These are phyloP conservation scores for Meta bourneti DNA, from an alignment of 2,888 invertebrate species.

Conservation along the genomic window DNA sequence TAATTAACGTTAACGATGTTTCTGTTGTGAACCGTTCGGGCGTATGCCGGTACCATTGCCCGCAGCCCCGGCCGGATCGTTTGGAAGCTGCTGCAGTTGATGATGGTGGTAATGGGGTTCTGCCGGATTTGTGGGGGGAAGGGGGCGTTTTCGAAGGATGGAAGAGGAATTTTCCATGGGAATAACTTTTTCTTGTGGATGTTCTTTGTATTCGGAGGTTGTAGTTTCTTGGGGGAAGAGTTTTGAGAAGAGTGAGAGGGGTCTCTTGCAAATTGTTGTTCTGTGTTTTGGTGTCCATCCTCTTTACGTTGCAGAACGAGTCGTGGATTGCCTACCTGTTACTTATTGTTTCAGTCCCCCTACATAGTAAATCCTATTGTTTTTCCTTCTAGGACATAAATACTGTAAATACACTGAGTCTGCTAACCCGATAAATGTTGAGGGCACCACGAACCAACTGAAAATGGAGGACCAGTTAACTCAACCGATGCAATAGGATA, in stretches of 20 bases:
- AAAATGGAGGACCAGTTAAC: no score
- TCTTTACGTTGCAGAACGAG: no score
- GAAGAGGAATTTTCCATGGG: background rate
- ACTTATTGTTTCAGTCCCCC: no score
- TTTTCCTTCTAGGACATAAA: no score
- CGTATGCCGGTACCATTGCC: slow-evolving; percentile 11
- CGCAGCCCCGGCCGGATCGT: slow-evolving; percentile 13
- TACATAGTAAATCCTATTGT: no score
- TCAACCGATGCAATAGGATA: no score
- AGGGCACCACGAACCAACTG: no score
- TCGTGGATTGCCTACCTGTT: no score
- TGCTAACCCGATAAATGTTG: no score
- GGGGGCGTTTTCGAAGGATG: background rate
- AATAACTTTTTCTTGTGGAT: background rate
- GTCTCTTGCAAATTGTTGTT: background rate
- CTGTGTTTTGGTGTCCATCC: no score
- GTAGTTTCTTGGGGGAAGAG: background rate
- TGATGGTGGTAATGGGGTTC: slow-evolving; percentile 42
- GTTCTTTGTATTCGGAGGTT: background rate
- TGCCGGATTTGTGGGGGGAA: background rate
- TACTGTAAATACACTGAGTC: no score
- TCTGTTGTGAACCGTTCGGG: slow-evolving; percentile 48
- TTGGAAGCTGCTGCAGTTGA: slow-evolving; percentile 26
- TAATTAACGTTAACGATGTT: slow-evolving; percentile 74
- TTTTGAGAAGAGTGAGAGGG: background rate